Evolutionary conservation across 2,113 vertebrate genomes (phyloP), one percentile per base, ranked within the genome.

Genomic region (Porphyrio hochstetteri): DNA sequence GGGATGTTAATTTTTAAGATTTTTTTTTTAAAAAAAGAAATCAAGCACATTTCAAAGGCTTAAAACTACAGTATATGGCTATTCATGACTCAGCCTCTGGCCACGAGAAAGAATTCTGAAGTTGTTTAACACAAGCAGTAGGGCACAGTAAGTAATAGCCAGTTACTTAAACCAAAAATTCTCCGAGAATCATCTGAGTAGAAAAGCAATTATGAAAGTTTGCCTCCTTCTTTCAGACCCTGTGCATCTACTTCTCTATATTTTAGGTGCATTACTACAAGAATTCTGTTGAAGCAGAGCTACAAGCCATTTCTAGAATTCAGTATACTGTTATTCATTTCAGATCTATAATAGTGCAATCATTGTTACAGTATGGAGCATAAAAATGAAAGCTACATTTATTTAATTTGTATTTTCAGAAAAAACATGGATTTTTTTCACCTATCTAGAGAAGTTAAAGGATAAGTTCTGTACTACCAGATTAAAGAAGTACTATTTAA

Each of bases 401-500:
- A 74, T 74, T 93, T 88, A 81, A 38, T 88, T 50, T 33, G 25
- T 59, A 68, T 96, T 92, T 95, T 80, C 76, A 70, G 76, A 81
- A 79, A 91, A 44, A 55, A 61, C 31, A 74, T 75, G 59, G 64
- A 88, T 70, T 90, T 86, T 46, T 20, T 74, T 80, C 64, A 63
- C 61, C 13, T 55, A 53, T 40, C 57, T 64, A 79, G 70, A 90
- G 44, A 35, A 94, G 33, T 52, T 95, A 55, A 89, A 83, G 80
- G 52, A 29, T 71, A 78, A 82, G 5, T 83, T 82, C 82, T 71
- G 16, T 63, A 86, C 64, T 88, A 88, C 52, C 36, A 75, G 57
- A 36, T 79, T 84, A 76, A 80, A 64, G 7, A 77, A 72, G 65
- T 71, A 44, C 56, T 94, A 57, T 84, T 90, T 83, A 31, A 92